Base-by-base conservation (phyloP, 1,140 invertebrate species). In the Nomia melanderi region DNA sequence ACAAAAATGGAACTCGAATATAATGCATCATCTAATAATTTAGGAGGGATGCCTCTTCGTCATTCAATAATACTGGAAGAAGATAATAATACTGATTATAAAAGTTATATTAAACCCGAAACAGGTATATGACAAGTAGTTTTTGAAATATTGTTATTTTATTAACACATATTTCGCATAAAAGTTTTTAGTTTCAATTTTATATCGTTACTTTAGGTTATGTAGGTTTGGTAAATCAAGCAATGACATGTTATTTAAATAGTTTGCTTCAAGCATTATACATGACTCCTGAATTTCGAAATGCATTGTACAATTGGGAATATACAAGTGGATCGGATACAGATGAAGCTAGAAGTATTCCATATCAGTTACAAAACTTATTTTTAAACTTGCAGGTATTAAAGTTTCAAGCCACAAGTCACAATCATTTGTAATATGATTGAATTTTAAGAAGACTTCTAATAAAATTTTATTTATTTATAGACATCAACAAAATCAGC, bases 261-360 rank as follows among this genome's bases (percentile, higher is more conserved):
- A 97, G 96, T 92, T 91, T 98, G 31, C 92, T 98, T 1, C 97
- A 98, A 92, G 96, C 96, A 1, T 92, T 98, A 2, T 98, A 94
- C 86, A 98, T 98, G 97, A 98, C 97, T 6, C 97, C 98, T n/a
- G 97, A 98, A 91, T 98, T 98, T 89, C 93, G 97, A 44, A 98
- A 98, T 92, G 96, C 96, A 2, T 90, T 98, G 9, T 98, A 98
- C 88, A 96, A 95, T 83, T 97, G 97, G 96, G 95, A 97, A 90
- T 97, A 96, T 88, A 77, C 88, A 12, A 95, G 96, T 87, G 95
- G 94, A 31, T 89, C 90, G 31, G 89, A 93, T 64, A 93, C 93
- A 72, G 94, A 95, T 86, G 94, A 94, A 83, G 93, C 91, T 23
- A 95, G 95, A 87, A 97, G 95, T 83, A 98, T 98, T 84, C 97